Evolutionary conservation across 2,113 vertebrate species (phyloP).

Genomic region (Takifugu flavidus): DNA sequence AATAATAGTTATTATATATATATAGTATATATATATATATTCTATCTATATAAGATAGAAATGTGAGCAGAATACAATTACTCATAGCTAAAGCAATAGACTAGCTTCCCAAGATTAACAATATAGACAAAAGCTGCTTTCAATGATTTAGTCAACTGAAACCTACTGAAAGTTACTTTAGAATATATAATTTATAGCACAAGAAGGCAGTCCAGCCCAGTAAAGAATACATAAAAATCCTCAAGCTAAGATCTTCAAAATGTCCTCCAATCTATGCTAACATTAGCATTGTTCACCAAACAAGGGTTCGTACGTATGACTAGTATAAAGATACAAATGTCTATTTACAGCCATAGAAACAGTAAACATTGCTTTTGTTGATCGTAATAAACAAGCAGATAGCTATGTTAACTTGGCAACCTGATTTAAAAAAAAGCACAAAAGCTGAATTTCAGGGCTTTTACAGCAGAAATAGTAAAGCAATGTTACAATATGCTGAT

Average conservation of each 20-base stretch:
- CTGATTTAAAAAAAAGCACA: slow-evolving; percentile 21
- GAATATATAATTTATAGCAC: not conserved
- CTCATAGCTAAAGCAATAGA: too few relatives aligned
- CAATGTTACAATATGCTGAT: too few relatives aligned
- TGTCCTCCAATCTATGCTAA: slow-evolving; percentile 27
- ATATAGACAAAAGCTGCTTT: too few relatives aligned
- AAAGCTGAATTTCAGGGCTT: too few relatives aligned
- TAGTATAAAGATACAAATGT: slow-evolving; percentile 52
- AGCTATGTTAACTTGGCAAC: slow-evolving; percentile 28
- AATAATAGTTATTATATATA: too few relatives aligned
- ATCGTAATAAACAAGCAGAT: slow-evolving; percentile 26
- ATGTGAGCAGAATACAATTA: too few relatives aligned
- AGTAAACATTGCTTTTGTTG: slow-evolving; percentile 14
- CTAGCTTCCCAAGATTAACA: too few relatives aligned
- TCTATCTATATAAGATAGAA: too few relatives aligned
- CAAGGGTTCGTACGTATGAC: slow-evolving; percentile 25
- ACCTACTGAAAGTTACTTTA: not conserved
- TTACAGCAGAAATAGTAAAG: too few relatives aligned
- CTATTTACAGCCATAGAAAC: slow-evolving; percentile 52
- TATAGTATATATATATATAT: too few relatives aligned
- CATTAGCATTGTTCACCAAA: slow-evolving; percentile 30
- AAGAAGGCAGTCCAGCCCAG: not conserved
- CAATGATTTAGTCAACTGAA: not conserved
- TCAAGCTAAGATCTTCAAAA: not conserved
- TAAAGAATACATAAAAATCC: not conserved